Conservation (phyloP, 23 tunicate genomes). For the Oikopleura dioica region DNA sequence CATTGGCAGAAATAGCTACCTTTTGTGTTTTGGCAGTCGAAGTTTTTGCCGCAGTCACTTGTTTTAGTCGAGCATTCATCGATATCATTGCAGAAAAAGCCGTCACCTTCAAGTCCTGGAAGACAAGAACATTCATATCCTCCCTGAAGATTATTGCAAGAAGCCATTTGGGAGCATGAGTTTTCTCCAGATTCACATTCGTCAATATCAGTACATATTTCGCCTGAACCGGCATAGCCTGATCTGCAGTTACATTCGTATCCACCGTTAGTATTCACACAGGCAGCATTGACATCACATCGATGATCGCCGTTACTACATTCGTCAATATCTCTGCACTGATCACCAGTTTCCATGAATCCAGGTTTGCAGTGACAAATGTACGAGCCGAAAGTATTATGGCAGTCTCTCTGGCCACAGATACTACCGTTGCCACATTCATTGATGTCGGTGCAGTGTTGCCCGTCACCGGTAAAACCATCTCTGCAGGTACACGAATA, state of each 20-base stretch:
- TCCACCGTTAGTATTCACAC: constrained; percentile 14
- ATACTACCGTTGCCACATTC: no score
- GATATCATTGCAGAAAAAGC: not conserved
- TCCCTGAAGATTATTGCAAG: not conserved
- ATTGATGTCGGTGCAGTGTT: no score
- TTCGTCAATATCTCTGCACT: not conserved
- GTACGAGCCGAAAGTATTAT: constrained; percentile 2
- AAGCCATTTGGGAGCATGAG: not conserved
- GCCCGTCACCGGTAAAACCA: not conserved
- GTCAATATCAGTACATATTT: no score
- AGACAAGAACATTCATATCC: not conserved
- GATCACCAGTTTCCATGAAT: constrained; percentile 8
- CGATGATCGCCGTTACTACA: no score
- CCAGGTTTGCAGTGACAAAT: constrained; percentile 11
- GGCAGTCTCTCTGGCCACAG: constrained; percentile 12
- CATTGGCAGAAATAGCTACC: not conserved
- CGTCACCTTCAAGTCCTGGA: not conserved
- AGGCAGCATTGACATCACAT: constrained; percentile 12
- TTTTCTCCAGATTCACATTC: not conserved
- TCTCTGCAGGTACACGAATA: not conserved
- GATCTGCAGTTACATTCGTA: constrained; percentile 17
- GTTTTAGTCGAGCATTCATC: not conserved
- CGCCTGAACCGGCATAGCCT: no score
- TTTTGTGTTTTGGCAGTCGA: not conserved
- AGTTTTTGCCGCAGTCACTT: not conserved